These are phyloP conservation scores for Carcina quercana DNA, from an alignment of 2,888 invertebrate genomes.

Conservation along the genomic window DNA sequence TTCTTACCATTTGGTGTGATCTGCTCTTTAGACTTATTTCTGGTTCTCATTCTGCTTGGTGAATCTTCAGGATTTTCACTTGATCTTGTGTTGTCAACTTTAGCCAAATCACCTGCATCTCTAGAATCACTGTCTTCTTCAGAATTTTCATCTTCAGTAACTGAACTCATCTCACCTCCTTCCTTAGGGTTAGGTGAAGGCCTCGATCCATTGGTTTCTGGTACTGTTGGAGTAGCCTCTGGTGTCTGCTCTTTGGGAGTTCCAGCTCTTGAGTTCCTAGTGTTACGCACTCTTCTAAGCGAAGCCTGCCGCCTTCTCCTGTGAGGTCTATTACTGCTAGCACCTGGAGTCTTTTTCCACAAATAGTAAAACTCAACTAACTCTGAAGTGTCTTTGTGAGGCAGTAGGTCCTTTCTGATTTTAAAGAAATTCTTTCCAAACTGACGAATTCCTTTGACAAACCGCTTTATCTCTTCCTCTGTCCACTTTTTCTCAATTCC, in stretches of 20 bases:
- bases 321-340: constrained; percentile 96
- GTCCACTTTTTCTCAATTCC: constrained; percentile 98
- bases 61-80: constrained; percentile 85
- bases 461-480: constrained; percentile 98
- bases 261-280: constrained; percentile 88
- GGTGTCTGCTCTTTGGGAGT: constrained; percentile 83
- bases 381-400: constrained; percentile 97
- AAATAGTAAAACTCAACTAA: constrained; percentile 99
- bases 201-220: constrained; percentile 69
- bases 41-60: constrained; percentile 91
- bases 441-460: constrained; percentile 98
- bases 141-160: constrained; percentile 93
- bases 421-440: constrained; percentile 99
- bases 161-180: constrained; percentile 82
- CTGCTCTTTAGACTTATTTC: constrained; percentile 88
- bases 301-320: constrained; percentile 91
- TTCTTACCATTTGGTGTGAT: constrained; percentile 69
- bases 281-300: constrained; percentile 89
- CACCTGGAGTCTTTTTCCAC: constrained; percentile 99
- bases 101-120: constrained; percentile 86
- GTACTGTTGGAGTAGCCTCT: constrained; percentile 69
- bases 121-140: constrained; percentile 97
- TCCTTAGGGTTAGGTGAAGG: constrained; percentile 82
- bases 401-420: constrained; percentile 95
- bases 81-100: constrained; percentile 86